Percentiles rank a stretch among this genome's conserved stretches.
These are phyloP conservation scores for Noctua fimbriata DNA, from an alignment of 2,888 invertebrate species.

Conservation along the genomic window DNA sequence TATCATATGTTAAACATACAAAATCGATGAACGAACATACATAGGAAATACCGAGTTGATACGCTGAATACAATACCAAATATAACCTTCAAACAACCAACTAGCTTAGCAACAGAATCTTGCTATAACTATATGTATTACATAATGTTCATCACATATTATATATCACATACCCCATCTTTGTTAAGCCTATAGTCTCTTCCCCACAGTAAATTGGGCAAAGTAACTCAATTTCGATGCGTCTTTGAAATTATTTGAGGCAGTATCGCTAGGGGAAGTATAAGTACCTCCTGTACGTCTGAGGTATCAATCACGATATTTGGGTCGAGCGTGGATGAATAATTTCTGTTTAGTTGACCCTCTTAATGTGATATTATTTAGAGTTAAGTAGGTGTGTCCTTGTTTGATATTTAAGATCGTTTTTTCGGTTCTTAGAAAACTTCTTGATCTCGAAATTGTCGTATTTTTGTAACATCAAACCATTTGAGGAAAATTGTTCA, in stretches of 20 bases:
- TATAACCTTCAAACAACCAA: conserved; percentile 19
- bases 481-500: background rate
- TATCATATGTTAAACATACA: background rate
- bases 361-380: conserved; percentile 44
- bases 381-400: conserved; percentile 17
- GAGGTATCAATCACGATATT: conserved; percentile 58
- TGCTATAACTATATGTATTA: conserved; percentile 31
- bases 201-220: conserved; percentile 49
- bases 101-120: conserved; percentile 17
- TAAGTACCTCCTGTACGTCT: conserved; percentile 40
- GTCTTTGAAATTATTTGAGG: conserved; percentile 63
- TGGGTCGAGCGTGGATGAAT: conserved; percentile 47
- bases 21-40: background rate
- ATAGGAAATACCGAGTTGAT: background rate
- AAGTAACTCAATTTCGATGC: conserved; percentile 56
- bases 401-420: conserved; percentile 14
- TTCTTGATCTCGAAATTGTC: background rate
- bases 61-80: background rate
- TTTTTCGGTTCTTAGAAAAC: conserved; percentile 13
- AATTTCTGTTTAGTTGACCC: conserved; percentile 51
- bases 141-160: conserved; percentile 44
- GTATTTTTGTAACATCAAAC: background rate
- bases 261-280: conserved; percentile 24
- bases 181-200: conserved; percentile 48
- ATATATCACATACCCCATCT: conserved; percentile 41